phyloP scores from a whole-genome alignment of 2,888 invertebrate genomes.

The Phaedon cochleariae region DNA sequence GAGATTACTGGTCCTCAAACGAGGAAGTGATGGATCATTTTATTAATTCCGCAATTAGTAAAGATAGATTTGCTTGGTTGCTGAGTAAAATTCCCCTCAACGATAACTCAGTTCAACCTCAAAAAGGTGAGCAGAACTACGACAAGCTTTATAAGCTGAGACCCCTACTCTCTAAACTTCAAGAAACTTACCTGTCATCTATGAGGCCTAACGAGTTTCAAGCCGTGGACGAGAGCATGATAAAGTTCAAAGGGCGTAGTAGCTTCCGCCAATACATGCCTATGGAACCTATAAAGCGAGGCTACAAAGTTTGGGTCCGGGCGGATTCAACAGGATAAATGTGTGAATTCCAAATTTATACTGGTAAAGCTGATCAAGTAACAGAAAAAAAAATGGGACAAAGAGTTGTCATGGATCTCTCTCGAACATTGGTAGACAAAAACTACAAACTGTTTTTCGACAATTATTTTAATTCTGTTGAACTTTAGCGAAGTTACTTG shows the following conservation, averaged over 20 bases:
- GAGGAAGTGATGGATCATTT: not conserved
- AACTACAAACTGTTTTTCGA: constrained; percentile 36
- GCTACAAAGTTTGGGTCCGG: constrained; percentile 47
- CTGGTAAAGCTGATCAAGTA: constrained; percentile 34
- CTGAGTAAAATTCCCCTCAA: not conserved
- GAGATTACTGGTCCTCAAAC: constrained; percentile 8
- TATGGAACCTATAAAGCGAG: constrained; percentile 50
- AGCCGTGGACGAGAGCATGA: constrained; percentile 42
- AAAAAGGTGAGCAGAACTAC: not conserved
- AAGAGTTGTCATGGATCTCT: constrained; percentile 33
- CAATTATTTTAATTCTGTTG: constrained; percentile 39
- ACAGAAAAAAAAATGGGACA: constrained; percentile 33
- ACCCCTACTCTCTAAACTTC: not conserved
- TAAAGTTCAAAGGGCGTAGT: constrained; percentile 39
- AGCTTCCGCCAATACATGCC: constrained; percentile 49
- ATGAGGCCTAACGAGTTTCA: not conserved
- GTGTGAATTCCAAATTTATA: constrained; percentile 44
- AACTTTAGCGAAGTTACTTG: constrained; percentile 14
- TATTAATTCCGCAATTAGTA: too few species aligned
- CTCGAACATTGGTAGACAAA: constrained; percentile 29
- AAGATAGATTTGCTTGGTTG: not conserved
- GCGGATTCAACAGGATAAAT: constrained; percentile 36
- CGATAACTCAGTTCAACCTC: not conserved
- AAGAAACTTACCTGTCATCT: not conserved
- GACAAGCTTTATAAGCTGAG: not conserved